Evolutionary conservation across 2,113 vertebrate genomes (phyloP).

Genomic region (Paedocypris sp.): DNA sequence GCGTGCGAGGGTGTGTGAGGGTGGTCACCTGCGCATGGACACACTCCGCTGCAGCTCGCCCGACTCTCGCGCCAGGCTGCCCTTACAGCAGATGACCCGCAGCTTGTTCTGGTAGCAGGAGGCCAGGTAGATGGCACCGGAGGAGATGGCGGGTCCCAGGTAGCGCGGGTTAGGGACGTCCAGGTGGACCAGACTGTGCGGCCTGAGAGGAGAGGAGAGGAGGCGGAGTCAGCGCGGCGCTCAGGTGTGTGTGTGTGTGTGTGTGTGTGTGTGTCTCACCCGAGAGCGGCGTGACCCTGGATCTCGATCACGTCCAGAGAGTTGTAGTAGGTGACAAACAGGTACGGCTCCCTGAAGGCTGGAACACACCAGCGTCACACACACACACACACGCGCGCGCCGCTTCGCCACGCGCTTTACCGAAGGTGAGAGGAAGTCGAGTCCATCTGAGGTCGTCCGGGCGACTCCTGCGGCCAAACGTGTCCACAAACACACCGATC

Average conservation of each 20-base stretch:
- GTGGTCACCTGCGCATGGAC: constrained; percentile 58
- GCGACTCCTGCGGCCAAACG: constrained; percentile 88
- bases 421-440: constrained; percentile 88
- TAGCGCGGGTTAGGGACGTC: constrained; percentile 93
- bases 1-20: no score
- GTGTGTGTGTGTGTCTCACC: constrained; percentile 52
- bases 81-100: constrained; percentile 95
- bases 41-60: constrained; percentile 77
- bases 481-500: constrained; percentile 95
- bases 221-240: background rate
- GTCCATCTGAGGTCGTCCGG: constrained; percentile 97
- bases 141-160: constrained; percentile 91
- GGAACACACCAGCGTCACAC: no score
- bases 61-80: constrained; percentile 86
- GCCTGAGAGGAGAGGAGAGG: constrained; percentile 75
- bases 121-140: constrained; percentile 91
- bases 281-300: constrained; percentile 78
- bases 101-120: constrained; percentile 97
- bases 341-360: constrained; percentile 96
- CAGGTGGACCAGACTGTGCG: constrained; percentile 80
- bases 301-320: constrained; percentile 96
- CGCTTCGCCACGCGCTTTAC: no score
- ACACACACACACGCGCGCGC: no score
- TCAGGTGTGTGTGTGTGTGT: background rate
- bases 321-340: constrained; percentile 97